Evolutionary conservation across 2,113 vertebrate genomes (phyloP).

Genomic region (Spea bombifrons): DNA sequence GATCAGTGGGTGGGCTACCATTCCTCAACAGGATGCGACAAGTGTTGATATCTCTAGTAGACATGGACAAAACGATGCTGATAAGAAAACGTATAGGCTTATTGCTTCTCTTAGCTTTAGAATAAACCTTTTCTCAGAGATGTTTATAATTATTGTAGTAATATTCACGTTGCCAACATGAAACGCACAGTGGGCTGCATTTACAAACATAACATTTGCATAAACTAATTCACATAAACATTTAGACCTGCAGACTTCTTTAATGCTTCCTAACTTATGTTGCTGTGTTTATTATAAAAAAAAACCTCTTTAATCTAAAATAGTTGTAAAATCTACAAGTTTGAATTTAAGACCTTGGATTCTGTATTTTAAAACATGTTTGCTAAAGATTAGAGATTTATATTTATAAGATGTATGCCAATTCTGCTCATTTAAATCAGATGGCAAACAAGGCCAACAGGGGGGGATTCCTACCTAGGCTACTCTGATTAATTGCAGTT

Average conservation of each 20-base stretch:
- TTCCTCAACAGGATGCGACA: background rate
- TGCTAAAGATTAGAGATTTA: no score
- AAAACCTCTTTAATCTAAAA: background rate
- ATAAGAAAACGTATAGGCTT: slow-evolving; percentile 8
- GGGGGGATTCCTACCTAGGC: no score
- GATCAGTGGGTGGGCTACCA: background rate
- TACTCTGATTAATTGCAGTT: no score
- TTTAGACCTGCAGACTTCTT: background rate
- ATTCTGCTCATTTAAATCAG: no score
- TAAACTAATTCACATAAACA: slow-evolving; percentile 36
- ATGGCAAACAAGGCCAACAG: no score
- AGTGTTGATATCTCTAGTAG: slow-evolving; percentile 26
- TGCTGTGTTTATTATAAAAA: background rate
- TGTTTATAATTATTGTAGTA: slow-evolving; percentile 14
- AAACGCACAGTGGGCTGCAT: slow-evolving; percentile 16
- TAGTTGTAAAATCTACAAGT: no score
- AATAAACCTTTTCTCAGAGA: background rate
- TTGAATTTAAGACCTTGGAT: no score
- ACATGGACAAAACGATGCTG: slow-evolving; percentile 13
- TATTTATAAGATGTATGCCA: no score
- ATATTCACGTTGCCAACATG: slow-evolving; percentile 31
- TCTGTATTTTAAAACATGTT: no score
- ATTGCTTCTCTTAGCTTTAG: slow-evolving; percentile 1
- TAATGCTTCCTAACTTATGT: background rate
- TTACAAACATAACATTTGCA: slow-evolving; percentile 35